These are phyloP conservation scores for Hippocampus mohnikei DNA, from an alignment of 2,113 vertebrate genomes.

Conservation along the genomic window DNA sequence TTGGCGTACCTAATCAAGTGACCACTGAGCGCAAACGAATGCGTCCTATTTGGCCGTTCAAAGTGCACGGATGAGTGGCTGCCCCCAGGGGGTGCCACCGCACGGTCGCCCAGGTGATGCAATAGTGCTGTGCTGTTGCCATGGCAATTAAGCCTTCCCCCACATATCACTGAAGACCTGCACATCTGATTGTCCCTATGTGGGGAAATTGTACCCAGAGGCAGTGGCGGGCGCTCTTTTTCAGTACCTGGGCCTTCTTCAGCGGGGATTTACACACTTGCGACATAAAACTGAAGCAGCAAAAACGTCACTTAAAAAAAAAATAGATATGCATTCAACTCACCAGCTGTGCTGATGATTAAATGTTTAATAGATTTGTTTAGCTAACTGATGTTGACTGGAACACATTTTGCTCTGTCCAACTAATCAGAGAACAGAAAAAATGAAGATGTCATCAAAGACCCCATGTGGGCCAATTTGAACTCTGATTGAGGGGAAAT, in stretches of 20 bases:
- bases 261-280: background rate
- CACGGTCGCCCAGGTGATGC: slow-evolving; percentile 17
- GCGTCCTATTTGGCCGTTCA: background rate
- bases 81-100: slow-evolving; percentile 53
- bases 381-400: too few relatives aligned
- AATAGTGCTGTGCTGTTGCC: slow-evolving; percentile 31
- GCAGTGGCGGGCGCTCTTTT: too few relatives aligned
- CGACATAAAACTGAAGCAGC: too few relatives aligned
- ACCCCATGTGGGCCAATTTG: too few relatives aligned
- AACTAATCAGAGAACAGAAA: too few relatives aligned
- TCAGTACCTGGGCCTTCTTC: background rate
- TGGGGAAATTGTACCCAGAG: background rate
- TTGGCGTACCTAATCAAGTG: slow-evolving; percentile 3
- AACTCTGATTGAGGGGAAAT: background rate
- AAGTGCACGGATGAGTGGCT: slow-evolving; percentile 19
- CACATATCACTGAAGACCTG: background rate
- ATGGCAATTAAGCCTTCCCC: slow-evolving; percentile 25
- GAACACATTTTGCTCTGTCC: too few relatives aligned
- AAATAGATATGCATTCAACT: too few relatives aligned
- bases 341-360: too few relatives aligned
- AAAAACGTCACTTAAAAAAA: too few relatives aligned
- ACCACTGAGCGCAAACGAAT: background rate
- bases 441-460: too few relatives aligned
- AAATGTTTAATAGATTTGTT: too few relatives aligned
- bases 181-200: background rate